A percentile compares a stretch with the other conserved stretches of the same genome.
Evolutionary conservation across 2,113 vertebrate genomes (phyloP).

Genomic region (Myiagra hebetior): DNA sequence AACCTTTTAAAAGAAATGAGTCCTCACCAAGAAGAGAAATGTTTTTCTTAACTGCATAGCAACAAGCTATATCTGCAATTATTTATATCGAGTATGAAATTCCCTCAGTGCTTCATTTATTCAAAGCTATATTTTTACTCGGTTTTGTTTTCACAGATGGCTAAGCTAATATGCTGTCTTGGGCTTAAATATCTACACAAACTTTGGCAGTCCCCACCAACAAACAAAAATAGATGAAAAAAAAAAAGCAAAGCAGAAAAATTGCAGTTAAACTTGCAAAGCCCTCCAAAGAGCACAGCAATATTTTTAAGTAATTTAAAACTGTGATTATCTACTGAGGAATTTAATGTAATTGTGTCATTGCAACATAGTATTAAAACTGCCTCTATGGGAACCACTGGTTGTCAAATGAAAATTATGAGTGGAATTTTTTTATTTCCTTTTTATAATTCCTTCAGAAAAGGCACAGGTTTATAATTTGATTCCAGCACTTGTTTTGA

Average conservation of each 20-base stretch:
- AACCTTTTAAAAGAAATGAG: conserved; percentile 43
- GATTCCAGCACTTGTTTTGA: neutral
- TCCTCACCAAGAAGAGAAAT: neutral
- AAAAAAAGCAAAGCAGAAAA: neutral
- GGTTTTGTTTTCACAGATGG: conserved; percentile 62
- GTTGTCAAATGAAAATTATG: neutral
- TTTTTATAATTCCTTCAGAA: neutral
- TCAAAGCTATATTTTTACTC: conserved; percentile 51
- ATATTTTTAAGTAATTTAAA: conserved; percentile 16
- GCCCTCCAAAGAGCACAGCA: neutral
- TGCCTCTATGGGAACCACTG: neutral
- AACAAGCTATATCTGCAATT: conserved; percentile 52
- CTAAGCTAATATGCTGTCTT: conserved; percentile 51
- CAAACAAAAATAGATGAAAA: conserved; percentile 48
- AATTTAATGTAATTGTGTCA: neutral
- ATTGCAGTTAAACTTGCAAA: neutral
- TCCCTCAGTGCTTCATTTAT: conserved; percentile 52
- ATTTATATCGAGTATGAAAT: conserved; percentile 41
- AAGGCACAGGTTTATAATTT: neutral
- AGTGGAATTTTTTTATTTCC: neutral
- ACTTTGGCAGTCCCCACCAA: conserved; percentile 42
- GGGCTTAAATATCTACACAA: conserved; percentile 55
- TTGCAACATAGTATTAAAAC: neutral
- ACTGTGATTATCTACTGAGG: neutral
- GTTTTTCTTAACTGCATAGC: conserved; percentile 48